Conservation (phyloP, 2,888 invertebrate genomes). For the Hemicrepidius hirtus region DNA sequence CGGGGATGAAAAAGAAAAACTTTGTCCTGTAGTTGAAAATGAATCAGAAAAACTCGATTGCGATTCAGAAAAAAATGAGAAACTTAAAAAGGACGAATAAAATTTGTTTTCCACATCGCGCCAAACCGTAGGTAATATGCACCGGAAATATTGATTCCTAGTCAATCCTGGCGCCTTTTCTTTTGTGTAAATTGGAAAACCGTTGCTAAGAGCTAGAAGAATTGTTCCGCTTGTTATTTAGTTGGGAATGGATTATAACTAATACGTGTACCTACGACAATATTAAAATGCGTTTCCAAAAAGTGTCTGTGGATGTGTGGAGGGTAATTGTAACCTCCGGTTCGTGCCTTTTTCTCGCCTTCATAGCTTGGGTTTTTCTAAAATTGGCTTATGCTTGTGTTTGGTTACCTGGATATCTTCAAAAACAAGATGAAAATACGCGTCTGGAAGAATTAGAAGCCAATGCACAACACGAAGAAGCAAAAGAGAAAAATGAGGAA, state of each 20-base stretch:
- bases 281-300: constrained; percentile 77
- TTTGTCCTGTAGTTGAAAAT: neutral
- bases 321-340: constrained; percentile 79
- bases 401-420: constrained; percentile 77
- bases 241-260: too few relatives aligned
- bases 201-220: constrained; percentile 34
- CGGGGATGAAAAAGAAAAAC: constrained; percentile 6
- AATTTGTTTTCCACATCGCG: neutral
- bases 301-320: constrained; percentile 81
- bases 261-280: neutral
- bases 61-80: neutral
- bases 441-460: neutral
- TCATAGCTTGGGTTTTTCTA: constrained; percentile 79
- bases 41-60: neutral
- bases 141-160: constrained; percentile 32
- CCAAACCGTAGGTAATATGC: neutral
- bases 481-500: neutral
- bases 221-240: neutral
- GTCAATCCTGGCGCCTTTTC: constrained; percentile 7
- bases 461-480: neutral
- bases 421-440: constrained; percentile 4
- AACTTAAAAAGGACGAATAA: constrained; percentile 26
- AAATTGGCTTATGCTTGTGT: constrained; percentile 80
- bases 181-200: constrained; percentile 33
- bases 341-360: constrained; percentile 78